These are phyloP conservation scores for Caenorhabditis virilis DNA, from an alignment of 2,888 invertebrate species.

Conservation along the genomic window DNA sequence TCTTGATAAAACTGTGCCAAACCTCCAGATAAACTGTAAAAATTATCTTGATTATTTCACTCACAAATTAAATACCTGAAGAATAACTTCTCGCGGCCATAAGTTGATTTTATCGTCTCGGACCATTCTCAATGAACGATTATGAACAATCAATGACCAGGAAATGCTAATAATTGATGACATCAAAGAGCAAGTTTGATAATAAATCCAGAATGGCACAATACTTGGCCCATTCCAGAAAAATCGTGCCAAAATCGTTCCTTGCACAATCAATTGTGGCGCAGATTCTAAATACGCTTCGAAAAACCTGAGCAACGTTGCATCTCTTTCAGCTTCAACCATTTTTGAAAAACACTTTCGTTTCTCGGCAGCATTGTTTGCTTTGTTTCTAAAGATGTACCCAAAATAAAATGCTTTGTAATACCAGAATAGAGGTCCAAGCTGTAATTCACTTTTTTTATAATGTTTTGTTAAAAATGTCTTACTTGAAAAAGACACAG, in stretches of 20 bases:
- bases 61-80: constrained; percentile 43
- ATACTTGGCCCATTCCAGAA: constrained; percentile 9
- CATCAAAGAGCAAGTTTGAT: constrained; percentile 45
- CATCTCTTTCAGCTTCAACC: constrained; percentile 59
- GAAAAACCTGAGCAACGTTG: constrained; percentile 47
- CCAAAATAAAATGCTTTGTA: constrained; percentile 45
- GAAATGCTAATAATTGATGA: constrained; percentile 52
- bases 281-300: constrained; percentile 59
- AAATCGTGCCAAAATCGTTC: constrained; percentile 34
- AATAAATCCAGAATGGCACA: constrained; percentile 34
- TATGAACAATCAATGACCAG: constrained; percentile 59
- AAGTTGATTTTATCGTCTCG: constrained; percentile 57
- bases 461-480: not conserved
- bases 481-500: not conserved
- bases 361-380: constrained; percentile 15
- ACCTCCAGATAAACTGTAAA: constrained; percentile 57
- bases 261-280: constrained; percentile 59
- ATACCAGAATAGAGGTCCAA: constrained; percentile 56
- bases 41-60: not conserved
- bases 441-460: constrained; percentile 19
- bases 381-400: constrained; percentile 13
- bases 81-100: constrained; percentile 48
- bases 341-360: constrained; percentile 40
- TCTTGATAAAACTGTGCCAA: constrained; percentile 49
- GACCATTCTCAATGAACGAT: constrained; percentile 53